phyloP scores from a whole-genome alignment of 1,140 invertebrate genomes.

The Matsumurasca onukii region DNA sequence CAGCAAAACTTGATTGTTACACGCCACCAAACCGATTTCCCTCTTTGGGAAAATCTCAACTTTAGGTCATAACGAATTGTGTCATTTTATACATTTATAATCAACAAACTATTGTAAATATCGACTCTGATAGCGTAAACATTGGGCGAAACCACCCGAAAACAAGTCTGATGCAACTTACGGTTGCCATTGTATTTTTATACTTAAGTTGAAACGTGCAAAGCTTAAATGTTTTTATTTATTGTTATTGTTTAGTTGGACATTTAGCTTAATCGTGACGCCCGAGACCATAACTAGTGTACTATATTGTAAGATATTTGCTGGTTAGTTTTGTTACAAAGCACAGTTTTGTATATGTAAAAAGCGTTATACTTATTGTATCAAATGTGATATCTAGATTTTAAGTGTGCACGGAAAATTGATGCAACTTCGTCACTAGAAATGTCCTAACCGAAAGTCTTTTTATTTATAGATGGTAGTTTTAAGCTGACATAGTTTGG shows the following conservation, averaged over 20 bases:
- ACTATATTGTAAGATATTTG: background rate
- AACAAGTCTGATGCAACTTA: background rate
- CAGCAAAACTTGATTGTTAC: too few relatives aligned
- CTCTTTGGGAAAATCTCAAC: too few relatives aligned
- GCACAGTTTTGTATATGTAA: background rate
- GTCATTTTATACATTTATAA: slow-evolving; percentile 24
- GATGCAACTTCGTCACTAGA: too few relatives aligned
- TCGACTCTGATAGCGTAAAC: background rate
- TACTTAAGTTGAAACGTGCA: background rate
- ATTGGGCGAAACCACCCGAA: background rate
- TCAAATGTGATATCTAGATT: background rate
- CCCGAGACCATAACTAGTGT: background rate
- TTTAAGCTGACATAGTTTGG: too few relatives aligned
- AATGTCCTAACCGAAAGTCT: too few relatives aligned
- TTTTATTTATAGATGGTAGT: too few relatives aligned
- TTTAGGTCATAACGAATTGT: slow-evolving; percentile 1
- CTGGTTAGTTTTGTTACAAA: background rate
- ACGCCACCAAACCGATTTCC: too few relatives aligned
- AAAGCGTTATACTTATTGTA: background rate
- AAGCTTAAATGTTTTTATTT: background rate
- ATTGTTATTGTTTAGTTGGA: background rate
- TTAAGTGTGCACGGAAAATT: background rate
- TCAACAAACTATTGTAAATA: slow-evolving; percentile 2
- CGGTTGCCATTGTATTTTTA: background rate
- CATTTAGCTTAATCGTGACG: background rate